Conservation (phyloP, 2,113 vertebrate genomes). For the Semnopithecus entellus region DNA sequence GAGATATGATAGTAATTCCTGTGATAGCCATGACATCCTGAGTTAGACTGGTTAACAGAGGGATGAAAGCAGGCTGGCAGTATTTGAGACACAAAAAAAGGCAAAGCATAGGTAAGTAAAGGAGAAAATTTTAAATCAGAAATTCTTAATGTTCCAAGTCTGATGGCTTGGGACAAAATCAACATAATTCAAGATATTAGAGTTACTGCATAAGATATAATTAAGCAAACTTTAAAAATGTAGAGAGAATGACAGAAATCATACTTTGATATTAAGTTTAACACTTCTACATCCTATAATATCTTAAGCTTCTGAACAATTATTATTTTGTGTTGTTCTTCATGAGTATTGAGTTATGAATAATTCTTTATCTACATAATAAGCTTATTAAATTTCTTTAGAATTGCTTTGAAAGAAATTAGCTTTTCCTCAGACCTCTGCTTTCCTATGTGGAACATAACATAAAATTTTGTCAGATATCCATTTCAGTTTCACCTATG, state of each 20-base stretch:
- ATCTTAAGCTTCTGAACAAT: not conserved
- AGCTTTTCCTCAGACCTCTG: not conserved
- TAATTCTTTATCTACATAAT: not conserved
- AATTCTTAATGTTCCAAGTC: not conserved
- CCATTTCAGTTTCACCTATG: not conserved
- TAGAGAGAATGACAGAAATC: not conserved
- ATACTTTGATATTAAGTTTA: not conserved
- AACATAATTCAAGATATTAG: not conserved
- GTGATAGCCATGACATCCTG: not conserved
- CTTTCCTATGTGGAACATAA: not conserved
- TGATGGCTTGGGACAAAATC: not conserved
- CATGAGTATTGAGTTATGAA: not conserved
- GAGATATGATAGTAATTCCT: not conserved
- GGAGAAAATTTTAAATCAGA: not conserved
- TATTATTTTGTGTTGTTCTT: not conserved
- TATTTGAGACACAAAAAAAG: not conserved
- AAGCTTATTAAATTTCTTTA: not conserved
- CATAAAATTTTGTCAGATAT: not conserved
- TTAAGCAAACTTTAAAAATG: not conserved
- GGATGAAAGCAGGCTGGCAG: not conserved
- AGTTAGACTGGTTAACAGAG: not conserved
- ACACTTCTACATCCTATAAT: not conserved
- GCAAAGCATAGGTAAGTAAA: not conserved
- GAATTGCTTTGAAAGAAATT: not conserved
- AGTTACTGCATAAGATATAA: not conserved